Conservation (phyloP, 64 coral and sea anemone genomes). For the Exaiptasia diaphana region DNA sequence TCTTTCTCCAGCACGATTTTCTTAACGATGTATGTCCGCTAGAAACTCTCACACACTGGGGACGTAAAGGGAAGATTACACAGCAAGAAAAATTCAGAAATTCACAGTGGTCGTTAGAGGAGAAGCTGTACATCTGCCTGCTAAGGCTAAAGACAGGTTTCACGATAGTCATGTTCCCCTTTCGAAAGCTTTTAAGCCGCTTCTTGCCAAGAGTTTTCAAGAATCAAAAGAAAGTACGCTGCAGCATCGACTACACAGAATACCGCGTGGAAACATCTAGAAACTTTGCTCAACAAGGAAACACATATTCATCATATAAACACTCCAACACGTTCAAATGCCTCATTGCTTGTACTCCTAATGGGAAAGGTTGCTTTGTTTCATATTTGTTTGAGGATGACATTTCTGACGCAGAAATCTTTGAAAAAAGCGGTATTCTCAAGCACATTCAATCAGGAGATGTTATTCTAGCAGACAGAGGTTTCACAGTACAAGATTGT, state of each 20-base stretch:
- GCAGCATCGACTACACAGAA: slow-evolving; percentile 54
- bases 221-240: slow-evolving; percentile 41
- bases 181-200: slow-evolving; percentile 7
- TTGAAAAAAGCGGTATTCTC: slow-evolving; percentile 47
- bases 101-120: slow-evolving; percentile 32
- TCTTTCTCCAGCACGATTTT: slow-evolving; percentile 37
- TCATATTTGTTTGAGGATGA: background rate
- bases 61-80: background rate
- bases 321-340: slow-evolving; percentile 67
- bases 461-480: slow-evolving; percentile 55
- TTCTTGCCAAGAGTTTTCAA: slow-evolving; percentile 63
- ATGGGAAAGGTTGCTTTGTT: slow-evolving; percentile 39
- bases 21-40: slow-evolving; percentile 34
- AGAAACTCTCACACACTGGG: slow-evolving; percentile 16
- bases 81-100: slow-evolving; percentile 20
- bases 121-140: slow-evolving; percentile 51
- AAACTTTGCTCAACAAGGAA: slow-evolving; percentile 38
- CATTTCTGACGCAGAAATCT: background rate
- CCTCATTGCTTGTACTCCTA: slow-evolving; percentile 61
- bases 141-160: slow-evolving; percentile 59
- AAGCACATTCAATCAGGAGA: slow-evolving; percentile 60
- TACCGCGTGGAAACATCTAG: slow-evolving; percentile 25
- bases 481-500: slow-evolving; percentile 66
- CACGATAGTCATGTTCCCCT: slow-evolving; percentile 50
- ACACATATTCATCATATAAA: slow-evolving; percentile 66